Base-by-base conservation (phyloP, 2,888 invertebrate species). In the Entomobrya multifasciata region DNA sequence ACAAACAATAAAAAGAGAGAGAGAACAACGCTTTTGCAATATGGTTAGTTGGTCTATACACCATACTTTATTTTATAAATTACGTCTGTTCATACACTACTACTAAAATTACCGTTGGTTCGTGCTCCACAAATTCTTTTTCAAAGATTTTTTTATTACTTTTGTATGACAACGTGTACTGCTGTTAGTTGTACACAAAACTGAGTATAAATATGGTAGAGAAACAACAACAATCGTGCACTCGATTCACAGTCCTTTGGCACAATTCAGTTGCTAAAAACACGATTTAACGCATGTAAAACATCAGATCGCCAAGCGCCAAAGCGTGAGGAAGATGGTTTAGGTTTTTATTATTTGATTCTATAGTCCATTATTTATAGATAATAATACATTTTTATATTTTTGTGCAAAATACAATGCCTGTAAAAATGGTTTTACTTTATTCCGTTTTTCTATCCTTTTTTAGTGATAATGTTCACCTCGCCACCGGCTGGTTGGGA, bases 91-190 rank as follows among this genome's bases (percentile, higher is more conserved):
- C 41, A 67, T n/a, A 17, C 44, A 67, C 62, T 67, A 22, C 41
- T 22, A 44, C 67, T 17, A 67, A 67, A 67, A 67, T 20, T 44
- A 67, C 67, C 67, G 67, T 67, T 67, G 17, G 41, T 44, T 67
- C 67, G 67, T 67, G 67, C 67, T 67, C 67, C 20, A 36, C 41
- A 67, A 67, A 44, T 44, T 67, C 25, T 67, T 36, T 41, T n/a
- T 44, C 6, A 41, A 67, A 65, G 2, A 36, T 17, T 36, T 67
- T 41, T 67, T 67, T 41, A 17, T n/a, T n/a, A n/a, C 0, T 41
- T 20, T n/a, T n/a, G n/a, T n/a, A 67, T 17, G 67, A 20, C n/a
- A n/a, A n/a, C n/a, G 44, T 11, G 44, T 44, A 20, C 13, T 6
- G 3, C 15, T 62, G 27, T 2, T 27, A 11, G n/a, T n/a, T 11